A percentile compares a stretch with the other conserved stretches of the same genome.
Conservation (phyloP, 1,140 invertebrate genomes). For the Drosophila paulistorum region DNA sequence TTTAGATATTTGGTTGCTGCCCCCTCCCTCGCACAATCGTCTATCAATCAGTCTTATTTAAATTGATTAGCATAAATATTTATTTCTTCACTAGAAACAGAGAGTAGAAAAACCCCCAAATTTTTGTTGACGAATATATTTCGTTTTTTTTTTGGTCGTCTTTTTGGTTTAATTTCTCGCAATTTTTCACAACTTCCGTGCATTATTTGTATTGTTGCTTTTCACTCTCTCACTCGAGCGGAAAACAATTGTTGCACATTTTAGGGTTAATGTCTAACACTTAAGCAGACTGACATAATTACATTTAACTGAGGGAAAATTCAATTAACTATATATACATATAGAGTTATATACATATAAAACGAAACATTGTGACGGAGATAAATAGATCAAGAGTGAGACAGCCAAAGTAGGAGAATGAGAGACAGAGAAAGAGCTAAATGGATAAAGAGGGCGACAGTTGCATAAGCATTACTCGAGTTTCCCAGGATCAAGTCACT, state of each 20-base stretch:
- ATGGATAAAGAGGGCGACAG: not conserved
- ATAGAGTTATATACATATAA: not conserved
- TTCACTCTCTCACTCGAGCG: not conserved
- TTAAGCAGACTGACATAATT: not conserved
- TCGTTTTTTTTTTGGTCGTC: not conserved
- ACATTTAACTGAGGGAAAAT: not conserved
- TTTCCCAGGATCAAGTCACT: too few species aligned
- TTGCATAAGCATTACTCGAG: too few species aligned
- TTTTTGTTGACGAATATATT: not conserved
- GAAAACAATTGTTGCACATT: not conserved
- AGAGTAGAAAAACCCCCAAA: not conserved
- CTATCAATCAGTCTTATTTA: not conserved
- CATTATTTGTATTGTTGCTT: not conserved
- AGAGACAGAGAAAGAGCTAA: not conserved
- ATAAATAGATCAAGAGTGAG: not conserved
- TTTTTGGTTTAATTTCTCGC: not conserved
- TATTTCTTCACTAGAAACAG: conserved; percentile 1
- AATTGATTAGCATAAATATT: conserved; percentile 16
- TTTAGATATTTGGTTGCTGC: not conserved
- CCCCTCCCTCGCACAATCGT: not conserved
- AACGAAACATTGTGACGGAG: not conserved
- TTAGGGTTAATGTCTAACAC: not conserved
- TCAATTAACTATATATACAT: not conserved
- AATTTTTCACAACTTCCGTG: not conserved
- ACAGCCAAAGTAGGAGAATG: not conserved